phyloP scores from a whole-genome alignment of 2,113 vertebrate species.

The Zingel zingel region DNA sequence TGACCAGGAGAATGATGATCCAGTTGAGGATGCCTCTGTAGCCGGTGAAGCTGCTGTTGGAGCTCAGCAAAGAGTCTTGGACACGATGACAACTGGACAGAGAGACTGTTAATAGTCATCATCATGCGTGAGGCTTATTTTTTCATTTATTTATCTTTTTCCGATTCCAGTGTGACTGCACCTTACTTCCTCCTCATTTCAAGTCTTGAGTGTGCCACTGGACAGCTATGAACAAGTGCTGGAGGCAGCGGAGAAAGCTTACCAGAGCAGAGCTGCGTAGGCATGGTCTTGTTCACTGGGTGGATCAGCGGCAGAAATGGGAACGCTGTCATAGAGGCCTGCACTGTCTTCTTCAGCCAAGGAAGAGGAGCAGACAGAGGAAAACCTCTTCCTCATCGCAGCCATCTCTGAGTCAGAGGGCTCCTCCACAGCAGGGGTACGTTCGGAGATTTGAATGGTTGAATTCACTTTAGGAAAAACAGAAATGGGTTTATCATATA shows the following conservation, averaged over 20 bases:
- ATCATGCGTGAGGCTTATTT: not conserved
- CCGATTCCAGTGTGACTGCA: not conserved
- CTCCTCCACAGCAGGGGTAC: not conserved
- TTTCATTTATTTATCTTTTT: no score
- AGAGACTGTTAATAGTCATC: not conserved
- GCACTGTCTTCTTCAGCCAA: slow-evolving; percentile 26
- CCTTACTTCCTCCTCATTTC: not conserved
- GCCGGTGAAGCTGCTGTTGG: slow-evolving; percentile 75
- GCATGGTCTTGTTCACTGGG: slow-evolving; percentile 40
- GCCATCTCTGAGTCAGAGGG: slow-evolving; percentile 8
- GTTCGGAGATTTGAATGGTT: not conserved
- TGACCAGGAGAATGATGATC: slow-evolving; percentile 79
- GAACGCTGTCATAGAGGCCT: not conserved
- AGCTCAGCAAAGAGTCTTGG: slow-evolving; percentile 78
- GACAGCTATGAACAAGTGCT: not conserved
- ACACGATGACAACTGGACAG: slow-evolving; percentile 70
- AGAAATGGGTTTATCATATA: not conserved
- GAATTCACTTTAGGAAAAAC: not conserved
- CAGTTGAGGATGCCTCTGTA: slow-evolving; percentile 81
- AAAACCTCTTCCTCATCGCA: slow-evolving; percentile 46
- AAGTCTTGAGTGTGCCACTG: not conserved
- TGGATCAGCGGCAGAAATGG: not conserved
- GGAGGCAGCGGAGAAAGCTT: not conserved
- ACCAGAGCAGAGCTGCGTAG: slow-evolving; percentile 56
- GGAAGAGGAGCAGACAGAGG: slow-evolving; percentile 41